phyloP scores from a whole-genome alignment of 2,113 vertebrate species.

The Megaceryle maxima region DNA sequence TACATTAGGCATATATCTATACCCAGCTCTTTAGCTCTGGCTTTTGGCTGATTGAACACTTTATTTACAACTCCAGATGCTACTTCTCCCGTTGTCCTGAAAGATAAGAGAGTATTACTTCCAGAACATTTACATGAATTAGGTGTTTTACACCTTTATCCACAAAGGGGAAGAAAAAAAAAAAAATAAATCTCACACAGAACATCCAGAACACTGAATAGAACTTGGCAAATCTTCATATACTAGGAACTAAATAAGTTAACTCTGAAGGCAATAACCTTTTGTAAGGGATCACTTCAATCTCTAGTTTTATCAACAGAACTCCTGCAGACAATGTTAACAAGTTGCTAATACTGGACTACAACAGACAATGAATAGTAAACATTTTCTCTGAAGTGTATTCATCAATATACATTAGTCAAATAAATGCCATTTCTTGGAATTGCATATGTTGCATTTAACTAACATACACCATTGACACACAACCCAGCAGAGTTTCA shows the following conservation, averaged over 20 bases:
- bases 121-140: neutral
- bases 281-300: neutral
- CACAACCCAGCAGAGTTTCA: neutral
- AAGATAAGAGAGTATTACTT: conserved; percentile 25
- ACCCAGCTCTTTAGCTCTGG: conserved; percentile 94
- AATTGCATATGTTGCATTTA: neutral
- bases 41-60: conserved; percentile 98
- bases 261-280: neutral
- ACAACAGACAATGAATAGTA: neutral
- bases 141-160: neutral
- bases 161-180: neutral
- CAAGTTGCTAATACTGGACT: neutral
- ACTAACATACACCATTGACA: neutral
- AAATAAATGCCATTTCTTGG: neutral
- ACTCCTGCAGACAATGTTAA: neutral
- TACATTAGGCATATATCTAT: conserved; percentile 94
- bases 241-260: neutral
- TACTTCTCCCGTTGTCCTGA: conserved; percentile 93
- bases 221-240: neutral
- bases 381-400: neutral
- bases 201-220: neutral
- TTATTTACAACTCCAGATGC: conserved; percentile 96
- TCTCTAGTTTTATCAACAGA: neutral
- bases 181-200: neutral
- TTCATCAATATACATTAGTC: neutral